Conservation (phyloP, 2,888 invertebrate genomes). For the Tolmerus cingulatus region DNA sequence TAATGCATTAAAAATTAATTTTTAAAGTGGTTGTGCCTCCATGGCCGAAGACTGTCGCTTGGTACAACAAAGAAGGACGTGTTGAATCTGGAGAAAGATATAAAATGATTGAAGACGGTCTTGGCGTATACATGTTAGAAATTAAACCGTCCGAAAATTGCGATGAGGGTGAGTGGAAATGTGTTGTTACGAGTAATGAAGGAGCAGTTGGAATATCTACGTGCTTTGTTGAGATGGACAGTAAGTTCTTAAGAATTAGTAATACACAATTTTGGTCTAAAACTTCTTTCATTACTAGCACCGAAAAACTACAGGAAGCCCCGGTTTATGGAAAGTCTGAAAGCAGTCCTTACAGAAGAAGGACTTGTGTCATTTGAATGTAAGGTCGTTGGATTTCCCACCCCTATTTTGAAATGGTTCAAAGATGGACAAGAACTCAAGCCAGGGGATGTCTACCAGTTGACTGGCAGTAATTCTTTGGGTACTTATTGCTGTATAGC, state of each 20-base stretch:
- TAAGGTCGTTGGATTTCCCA: conserved; percentile 91
- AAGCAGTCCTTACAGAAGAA: conserved; percentile 89
- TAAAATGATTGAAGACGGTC: conserved; percentile 79
- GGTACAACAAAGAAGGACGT: conserved; percentile 86
- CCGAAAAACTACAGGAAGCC: conserved; percentile 91
- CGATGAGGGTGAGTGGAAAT: conserved; percentile 91
- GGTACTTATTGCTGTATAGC: conserved; percentile 91
- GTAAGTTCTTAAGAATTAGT: conserved; percentile 64
- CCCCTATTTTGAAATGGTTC: conserved; percentile 87
- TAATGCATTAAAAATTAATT: not conserved
- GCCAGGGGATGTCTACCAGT: conserved; percentile 90
- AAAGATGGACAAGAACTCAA: conserved; percentile 92
- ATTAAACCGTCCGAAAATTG: conserved; percentile 77
- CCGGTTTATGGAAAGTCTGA: conserved; percentile 87
- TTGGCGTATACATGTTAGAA: conserved; percentile 82
- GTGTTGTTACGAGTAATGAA: conserved; percentile 80
- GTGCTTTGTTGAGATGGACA: conserved; percentile 78
- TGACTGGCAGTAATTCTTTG: conserved; percentile 88
- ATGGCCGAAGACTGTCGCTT: conserved; percentile 82
- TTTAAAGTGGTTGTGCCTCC: conserved; percentile 78
- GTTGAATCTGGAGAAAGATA: conserved; percentile 77
- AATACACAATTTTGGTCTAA: not conserved
- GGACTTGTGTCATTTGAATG: conserved; percentile 92
- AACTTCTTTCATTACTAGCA: conserved; percentile 67
- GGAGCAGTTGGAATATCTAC: conserved; percentile 80